Evolutionary conservation across 2,888 invertebrate genomes (phyloP).

Genomic region (Drosophila imparisetae): DNA sequence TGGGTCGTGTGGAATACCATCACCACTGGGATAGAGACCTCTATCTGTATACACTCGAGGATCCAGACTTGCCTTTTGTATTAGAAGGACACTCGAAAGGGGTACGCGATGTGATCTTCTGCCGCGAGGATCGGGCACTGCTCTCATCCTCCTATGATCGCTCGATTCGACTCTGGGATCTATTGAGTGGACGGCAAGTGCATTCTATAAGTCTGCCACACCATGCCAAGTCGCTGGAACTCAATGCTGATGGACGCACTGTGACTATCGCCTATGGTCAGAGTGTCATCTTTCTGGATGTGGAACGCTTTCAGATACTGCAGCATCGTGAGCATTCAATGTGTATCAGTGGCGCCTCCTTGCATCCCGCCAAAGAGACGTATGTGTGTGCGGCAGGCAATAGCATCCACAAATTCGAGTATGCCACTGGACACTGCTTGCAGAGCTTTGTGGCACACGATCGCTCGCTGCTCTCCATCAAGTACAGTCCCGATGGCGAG

Average conservation of each 20-base stretch:
- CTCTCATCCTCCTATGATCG: constrained; percentile 96
- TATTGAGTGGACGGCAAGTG: constrained; percentile 88
- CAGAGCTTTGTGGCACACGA: constrained; percentile 98
- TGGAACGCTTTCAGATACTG: constrained; percentile 90
- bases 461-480: constrained; percentile 95
- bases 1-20: constrained; percentile 89
- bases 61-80: constrained; percentile 85
- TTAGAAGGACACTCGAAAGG: constrained; percentile 90
- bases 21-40: constrained; percentile 85
- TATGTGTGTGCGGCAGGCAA: constrained; percentile 97
- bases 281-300: constrained; percentile 87
- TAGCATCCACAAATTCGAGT: constrained; percentile 97
- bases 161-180: constrained; percentile 93
- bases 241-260: constrained; percentile 93
- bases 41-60: constrained; percentile 93
- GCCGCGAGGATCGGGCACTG: constrained; percentile 90
- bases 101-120: constrained; percentile 92
- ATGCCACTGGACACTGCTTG: constrained; percentile 92
- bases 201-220: constrained; percentile 92
- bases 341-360: constrained; percentile 93
- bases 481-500: constrained; percentile 97
- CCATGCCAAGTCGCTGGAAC: constrained; percentile 93
- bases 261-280: constrained; percentile 92
- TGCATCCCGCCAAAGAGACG: constrained; percentile 93
- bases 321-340: constrained; percentile 93